Evolutionary conservation across 1,140 invertebrate species (phyloP).

Genomic region (Aethina tumida): DNA sequence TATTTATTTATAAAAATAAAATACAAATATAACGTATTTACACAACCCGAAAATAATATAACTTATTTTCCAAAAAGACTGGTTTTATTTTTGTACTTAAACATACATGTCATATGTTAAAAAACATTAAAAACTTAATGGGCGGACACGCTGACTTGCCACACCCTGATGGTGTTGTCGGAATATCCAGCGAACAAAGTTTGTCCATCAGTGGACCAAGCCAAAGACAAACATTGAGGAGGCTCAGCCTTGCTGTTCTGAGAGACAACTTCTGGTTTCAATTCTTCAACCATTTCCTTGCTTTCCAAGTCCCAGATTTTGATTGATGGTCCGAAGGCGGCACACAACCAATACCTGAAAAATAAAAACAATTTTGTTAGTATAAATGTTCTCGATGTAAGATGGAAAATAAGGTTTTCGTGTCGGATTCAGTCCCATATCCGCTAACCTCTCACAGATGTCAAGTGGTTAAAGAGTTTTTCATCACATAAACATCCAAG

Average conservation of each 20-base stretch:
- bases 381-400: neutral
- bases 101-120: conserved; percentile 2
- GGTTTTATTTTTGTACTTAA: neutral
- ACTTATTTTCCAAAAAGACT: conserved; percentile 10
- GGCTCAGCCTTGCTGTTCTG: conserved; percentile 73
- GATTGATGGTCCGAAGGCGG: conserved; percentile 96
- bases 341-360: conserved; percentile 94
- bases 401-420: conserved; percentile 1
- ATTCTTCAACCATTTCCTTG: conserved; percentile 98
- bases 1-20: too few species aligned
- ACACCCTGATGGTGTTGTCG: conserved; percentile 96
- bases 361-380: conserved; percentile 7
- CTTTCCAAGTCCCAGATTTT: conserved; percentile 99
- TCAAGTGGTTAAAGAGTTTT: conserved; percentile 30
- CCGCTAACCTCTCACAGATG: conserved; percentile 36
- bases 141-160: conserved; percentile 86
- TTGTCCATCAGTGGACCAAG: conserved; percentile 99
- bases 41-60: conserved; percentile 16
- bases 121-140: conserved; percentile 16
- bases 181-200: conserved; percentile 98
- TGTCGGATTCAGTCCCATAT: conserved; percentile 37
- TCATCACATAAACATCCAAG: conserved; percentile 16
- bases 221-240: conserved; percentile 92
- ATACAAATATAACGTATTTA: too few species aligned
- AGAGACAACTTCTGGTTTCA: conserved; percentile 83